Evolutionary conservation across 1,140 invertebrate genomes (phyloP).

Genomic region (Leptoteleia sp.): DNA sequence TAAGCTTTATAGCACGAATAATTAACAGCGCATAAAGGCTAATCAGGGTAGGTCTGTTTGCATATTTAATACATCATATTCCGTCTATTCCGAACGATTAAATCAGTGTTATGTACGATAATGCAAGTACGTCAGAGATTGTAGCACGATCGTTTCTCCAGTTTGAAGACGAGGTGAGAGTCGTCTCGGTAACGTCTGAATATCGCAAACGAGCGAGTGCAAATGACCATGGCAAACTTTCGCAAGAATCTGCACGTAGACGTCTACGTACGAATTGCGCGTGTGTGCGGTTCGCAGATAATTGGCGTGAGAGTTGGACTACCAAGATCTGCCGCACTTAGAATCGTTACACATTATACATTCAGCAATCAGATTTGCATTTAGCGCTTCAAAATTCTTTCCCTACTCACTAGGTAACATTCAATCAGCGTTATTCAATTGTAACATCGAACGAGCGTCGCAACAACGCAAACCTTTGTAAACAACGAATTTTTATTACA

Average conservation of each 20-base stretch:
- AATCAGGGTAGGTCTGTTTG: too few relatives aligned
- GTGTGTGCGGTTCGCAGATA: slow-evolving; percentile 45
- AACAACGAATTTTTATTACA: neutral
- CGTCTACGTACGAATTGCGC: slow-evolving; percentile 47
- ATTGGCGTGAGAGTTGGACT: slow-evolving; percentile 63
- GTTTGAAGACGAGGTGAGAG: slow-evolving; percentile 65
- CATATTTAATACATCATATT: slow-evolving; percentile 5
- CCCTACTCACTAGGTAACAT: neutral
- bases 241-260: slow-evolving; percentile 57
- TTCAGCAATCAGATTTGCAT: slow-evolving; percentile 37
- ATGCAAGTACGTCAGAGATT: slow-evolving; percentile 32
- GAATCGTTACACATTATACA: slow-evolving; percentile 46
- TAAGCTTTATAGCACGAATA: too few relatives aligned
- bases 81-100: slow-evolving; percentile 11
- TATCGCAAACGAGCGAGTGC: slow-evolving; percentile 61
- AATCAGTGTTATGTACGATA: slow-evolving; percentile 25
- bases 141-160: slow-evolving; percentile 44
- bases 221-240: slow-evolving; percentile 70
- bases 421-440: slow-evolving; percentile 10
- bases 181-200: slow-evolving; percentile 55
- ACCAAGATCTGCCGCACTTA: slow-evolving; percentile 42
- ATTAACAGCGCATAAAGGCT: too few relatives aligned
- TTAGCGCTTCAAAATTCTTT: too few relatives aligned
- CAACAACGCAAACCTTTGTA: too few relatives aligned
- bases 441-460: neutral